phyloP scores from a whole-genome alignment of 2,888 invertebrate species.

The Conops quadrifasciatus region DNA sequence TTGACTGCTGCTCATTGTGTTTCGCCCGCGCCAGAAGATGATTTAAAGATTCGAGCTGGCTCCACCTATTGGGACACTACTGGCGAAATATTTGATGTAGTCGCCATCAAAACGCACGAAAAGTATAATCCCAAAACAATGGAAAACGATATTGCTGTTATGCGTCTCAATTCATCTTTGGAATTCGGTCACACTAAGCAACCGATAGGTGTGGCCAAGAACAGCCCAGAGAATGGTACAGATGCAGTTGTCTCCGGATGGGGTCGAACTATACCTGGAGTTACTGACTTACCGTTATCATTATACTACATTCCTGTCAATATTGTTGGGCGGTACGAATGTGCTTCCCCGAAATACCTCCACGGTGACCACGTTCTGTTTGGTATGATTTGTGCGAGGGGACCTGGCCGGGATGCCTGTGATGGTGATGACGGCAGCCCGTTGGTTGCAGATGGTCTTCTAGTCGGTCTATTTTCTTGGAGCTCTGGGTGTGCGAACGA shows the following conservation, averaged over 20 bases:
- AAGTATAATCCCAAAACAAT: conserved; percentile 64
- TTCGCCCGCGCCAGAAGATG: conserved; percentile 40
- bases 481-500: conserved; percentile 52
- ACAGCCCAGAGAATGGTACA: conserved; percentile 45
- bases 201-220: conserved; percentile 62
- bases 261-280: conserved; percentile 50
- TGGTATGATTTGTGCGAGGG: conserved; percentile 54
- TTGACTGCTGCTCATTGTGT: conserved; percentile 73
- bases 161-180: conserved; percentile 66
- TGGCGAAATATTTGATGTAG: conserved; percentile 57
- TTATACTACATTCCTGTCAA: conserved; percentile 64
- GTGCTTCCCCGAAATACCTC: conserved; percentile 63
- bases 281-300: conserved; percentile 53
- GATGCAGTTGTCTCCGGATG: conserved; percentile 48
- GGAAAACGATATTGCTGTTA: conserved; percentile 69
- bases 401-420: conserved; percentile 53
- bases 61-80: conserved; percentile 56
- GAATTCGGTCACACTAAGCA: conserved; percentile 60
- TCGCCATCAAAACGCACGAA: conserved; percentile 58
- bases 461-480: conserved; percentile 59
- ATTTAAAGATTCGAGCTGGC: conserved; percentile 43
- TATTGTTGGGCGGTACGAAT: conserved; percentile 61
- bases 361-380: conserved; percentile 47
- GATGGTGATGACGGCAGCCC: conserved; percentile 61
- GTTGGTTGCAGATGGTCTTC: conserved; percentile 47